phyloP scores from a whole-genome alignment of 92 coral and sea anemone species.

The Siderastrea radians region DNA sequence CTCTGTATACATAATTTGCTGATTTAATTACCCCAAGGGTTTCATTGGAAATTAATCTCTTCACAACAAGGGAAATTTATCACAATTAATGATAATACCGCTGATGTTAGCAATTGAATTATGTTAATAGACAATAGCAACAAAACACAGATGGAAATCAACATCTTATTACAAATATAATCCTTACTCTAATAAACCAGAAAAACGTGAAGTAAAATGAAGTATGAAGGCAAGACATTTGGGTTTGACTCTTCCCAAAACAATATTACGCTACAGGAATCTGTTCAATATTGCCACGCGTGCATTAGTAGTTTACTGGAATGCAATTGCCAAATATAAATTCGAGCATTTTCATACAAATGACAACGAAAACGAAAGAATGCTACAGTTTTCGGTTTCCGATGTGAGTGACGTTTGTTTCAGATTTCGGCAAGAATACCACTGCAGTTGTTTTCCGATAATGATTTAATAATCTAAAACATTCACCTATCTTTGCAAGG shows the following conservation, averaged over 20 bases:
- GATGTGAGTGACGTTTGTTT: not conserved
- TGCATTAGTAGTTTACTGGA: not conserved
- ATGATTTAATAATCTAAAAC: conserved; percentile 1
- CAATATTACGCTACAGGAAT: not conserved
- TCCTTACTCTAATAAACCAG: not conserved
- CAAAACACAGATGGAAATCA: not conserved
- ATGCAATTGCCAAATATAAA: not conserved
- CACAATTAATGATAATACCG: not conserved
- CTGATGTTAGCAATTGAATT: not conserved
- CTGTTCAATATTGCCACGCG: not conserved
- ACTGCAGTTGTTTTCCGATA: not conserved
- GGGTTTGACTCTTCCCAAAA: not conserved
- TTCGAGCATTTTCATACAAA: not conserved
- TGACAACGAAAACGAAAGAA: not conserved
- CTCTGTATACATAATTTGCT: too few relatives aligned
- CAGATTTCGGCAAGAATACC: not conserved
- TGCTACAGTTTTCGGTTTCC: not conserved
- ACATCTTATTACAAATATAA: not conserved
- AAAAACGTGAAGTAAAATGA: not conserved
- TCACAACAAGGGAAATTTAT: not conserved
- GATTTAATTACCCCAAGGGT: too few relatives aligned
- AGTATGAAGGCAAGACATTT: not conserved
- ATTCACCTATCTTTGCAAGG: not conserved
- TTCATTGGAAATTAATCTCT: not conserved
- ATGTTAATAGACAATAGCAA: not conserved